Percentiles rank a stretch among this genome's conserved stretches.
Conservation (phyloP, 64 coral and sea anemone genomes). For the Actinia tenebrosa region DNA sequence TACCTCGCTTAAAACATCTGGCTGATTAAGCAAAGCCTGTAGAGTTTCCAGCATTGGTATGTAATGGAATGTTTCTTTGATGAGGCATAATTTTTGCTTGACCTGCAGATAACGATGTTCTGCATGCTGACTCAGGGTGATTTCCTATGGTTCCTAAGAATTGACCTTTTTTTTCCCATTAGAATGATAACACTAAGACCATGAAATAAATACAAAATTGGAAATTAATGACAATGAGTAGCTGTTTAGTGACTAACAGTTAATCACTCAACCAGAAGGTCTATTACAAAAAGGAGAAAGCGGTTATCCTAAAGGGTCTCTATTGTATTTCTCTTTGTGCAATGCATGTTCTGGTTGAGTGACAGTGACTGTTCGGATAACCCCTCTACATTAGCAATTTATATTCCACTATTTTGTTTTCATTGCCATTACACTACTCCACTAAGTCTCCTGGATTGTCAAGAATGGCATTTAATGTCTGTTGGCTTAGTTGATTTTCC, state of each 20-base stretch:
- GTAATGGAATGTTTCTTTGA: constrained; percentile 47
- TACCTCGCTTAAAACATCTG: constrained; percentile 31
- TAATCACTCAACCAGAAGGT: background rate
- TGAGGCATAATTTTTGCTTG: constrained; percentile 23
- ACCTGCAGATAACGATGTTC: constrained; percentile 24
- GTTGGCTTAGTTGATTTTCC: constrained; percentile 54
- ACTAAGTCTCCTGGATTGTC: constrained; percentile 23
- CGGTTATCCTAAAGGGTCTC: background rate
- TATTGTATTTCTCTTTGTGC: background rate
- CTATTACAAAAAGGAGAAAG: background rate
- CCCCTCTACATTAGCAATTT: constrained; percentile 34
- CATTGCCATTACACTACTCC: constrained; percentile 20
- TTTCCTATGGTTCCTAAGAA: constrained; percentile 48
- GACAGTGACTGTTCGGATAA: constrained; percentile 1
- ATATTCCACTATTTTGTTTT: constrained; percentile 15
- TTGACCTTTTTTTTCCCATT: background rate
- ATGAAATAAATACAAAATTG: background rate
- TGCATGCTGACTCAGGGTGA: constrained; percentile 44
- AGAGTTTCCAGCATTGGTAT: constrained; percentile 53
- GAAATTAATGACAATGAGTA: background rate
- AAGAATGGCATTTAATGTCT: constrained; percentile 22
- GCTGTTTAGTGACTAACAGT: background rate
- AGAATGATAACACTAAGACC: constrained; percentile 19
- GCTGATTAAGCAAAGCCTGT: constrained; percentile 35
- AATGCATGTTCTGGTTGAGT: background rate